Percentiles rank a stretch among this genome's conserved stretches.
These are phyloP conservation scores for Himalopsyche tibetana DNA, from an alignment of 2,888 invertebrate species.

Conservation along the genomic window DNA sequence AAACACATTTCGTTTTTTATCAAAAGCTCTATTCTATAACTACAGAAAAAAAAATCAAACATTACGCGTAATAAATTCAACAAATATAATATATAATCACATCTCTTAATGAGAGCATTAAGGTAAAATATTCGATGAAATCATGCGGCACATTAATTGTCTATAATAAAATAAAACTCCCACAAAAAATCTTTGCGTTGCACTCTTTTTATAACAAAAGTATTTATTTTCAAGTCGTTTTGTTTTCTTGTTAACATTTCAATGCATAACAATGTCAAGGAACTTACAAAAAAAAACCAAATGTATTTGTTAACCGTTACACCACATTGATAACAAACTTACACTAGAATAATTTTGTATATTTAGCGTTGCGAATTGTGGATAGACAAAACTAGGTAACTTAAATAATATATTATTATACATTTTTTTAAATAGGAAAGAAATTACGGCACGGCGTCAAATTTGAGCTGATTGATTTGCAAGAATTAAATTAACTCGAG, in stretches of 20 bases:
- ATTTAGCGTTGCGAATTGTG: neutral
- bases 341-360: neutral
- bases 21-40: too few relatives aligned
- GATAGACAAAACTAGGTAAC: too few relatives aligned
- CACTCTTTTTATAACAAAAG: neutral
- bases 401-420: too few relatives aligned
- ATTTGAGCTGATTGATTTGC: too few relatives aligned
- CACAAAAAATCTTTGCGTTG: neutral
- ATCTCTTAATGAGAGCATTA: neutral
- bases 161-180: neutral
- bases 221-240: neutral
- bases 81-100: neutral
- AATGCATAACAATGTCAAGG: constrained; percentile 26
- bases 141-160: neutral
- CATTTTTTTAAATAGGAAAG: too few relatives aligned
- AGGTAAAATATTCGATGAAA: neutral
- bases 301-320: neutral
- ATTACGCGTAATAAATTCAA: neutral
- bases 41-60: too few relatives aligned
- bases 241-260: neutral
- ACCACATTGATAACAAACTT: neutral
- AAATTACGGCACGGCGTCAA: too few relatives aligned
- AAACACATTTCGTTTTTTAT: too few relatives aligned
- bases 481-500: too few relatives aligned
- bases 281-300: neutral